phyloP scores from a whole-genome alignment of 1,140 invertebrate species.

The Cydia splendana region DNA sequence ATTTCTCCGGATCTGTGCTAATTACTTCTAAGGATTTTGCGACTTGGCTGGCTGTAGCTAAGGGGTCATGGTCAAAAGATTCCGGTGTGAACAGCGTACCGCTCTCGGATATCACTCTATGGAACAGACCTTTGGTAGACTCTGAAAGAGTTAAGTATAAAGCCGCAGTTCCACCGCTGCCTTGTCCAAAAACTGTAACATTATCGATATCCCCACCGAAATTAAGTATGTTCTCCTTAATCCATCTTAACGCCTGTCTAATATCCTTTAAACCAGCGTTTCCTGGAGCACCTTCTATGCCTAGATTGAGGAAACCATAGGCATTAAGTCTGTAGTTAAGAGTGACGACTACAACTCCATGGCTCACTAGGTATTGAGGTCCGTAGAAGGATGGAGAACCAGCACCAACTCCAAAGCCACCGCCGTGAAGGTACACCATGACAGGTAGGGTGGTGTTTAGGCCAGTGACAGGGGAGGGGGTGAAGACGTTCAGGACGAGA shows the following conservation, averaged over 20 bases:
- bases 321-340: conserved; percentile 81
- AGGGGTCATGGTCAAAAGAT: conserved; percentile 61
- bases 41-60: conserved; percentile 62
- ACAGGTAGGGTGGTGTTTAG: conserved; percentile 75
- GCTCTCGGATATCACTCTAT: conserved; percentile 73
- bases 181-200: conserved; percentile 83
- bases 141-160: conserved; percentile 81
- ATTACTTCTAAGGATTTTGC: conserved; percentile 64
- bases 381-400: conserved; percentile 77
- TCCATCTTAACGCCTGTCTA: conserved; percentile 83
- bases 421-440: conserved; percentile 84
- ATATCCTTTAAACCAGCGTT: conserved; percentile 80
- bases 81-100: conserved; percentile 61
- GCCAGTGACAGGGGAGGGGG: conserved; percentile 59
- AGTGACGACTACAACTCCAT: conserved; percentile 80
- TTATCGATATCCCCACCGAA: conserved; percentile 84
- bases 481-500: conserved; percentile 82
- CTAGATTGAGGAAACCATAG: conserved; percentile 85
- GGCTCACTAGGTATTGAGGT: conserved; percentile 77
- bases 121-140: conserved; percentile 81
- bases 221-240: conserved; percentile 81
- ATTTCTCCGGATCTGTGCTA: conserved; percentile 51
- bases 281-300: conserved; percentile 72
- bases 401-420: conserved; percentile 80
- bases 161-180: conserved; percentile 81